A percentile compares a stretch with the other conserved stretches of the same genome.
These are phyloP conservation scores for Actenoides lindsayi DNA, from an alignment of 2,113 vertebrate species.

Conservation along the genomic window DNA sequence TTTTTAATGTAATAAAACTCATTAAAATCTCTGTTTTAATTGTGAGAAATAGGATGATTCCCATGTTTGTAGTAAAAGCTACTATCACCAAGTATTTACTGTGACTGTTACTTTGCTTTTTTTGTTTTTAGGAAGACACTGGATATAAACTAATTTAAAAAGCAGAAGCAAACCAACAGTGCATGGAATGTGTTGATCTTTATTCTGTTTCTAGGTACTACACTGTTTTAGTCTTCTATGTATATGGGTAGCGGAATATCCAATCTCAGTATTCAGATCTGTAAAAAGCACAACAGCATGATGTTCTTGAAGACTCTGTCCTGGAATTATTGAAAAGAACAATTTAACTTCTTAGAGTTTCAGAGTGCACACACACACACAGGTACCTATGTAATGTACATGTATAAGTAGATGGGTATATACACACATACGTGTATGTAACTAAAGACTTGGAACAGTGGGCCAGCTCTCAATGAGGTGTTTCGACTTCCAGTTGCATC, in stretches of 20 bases:
- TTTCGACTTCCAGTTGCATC: neutral
- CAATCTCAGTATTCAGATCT: neutral
- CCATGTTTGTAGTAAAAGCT: neutral
- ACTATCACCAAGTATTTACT: neutral
- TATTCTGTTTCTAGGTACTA: neutral
- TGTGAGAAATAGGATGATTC: neutral
- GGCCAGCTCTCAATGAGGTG: neutral
- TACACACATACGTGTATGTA: neutral
- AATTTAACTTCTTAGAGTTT: neutral
- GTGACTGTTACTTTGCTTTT: neutral
- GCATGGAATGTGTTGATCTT: neutral
- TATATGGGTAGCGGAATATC: neutral
- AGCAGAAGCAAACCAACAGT: neutral
- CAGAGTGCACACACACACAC: fast-evolving
- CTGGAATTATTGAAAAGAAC: neutral
- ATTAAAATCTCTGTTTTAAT: neutral
- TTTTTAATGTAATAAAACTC: neutral
- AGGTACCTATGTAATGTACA: too few relatives aligned
- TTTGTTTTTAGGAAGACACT: neutral
- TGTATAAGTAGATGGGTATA: neutral
- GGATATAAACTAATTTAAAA: neutral
- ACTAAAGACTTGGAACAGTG: neutral
- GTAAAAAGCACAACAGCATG: neutral
- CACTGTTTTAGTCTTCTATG: neutral
- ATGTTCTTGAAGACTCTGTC: neutral